These are phyloP conservation scores for Goniozus legneri DNA, from an alignment of 1,140 invertebrate genomes.

Conservation along the genomic window DNA sequence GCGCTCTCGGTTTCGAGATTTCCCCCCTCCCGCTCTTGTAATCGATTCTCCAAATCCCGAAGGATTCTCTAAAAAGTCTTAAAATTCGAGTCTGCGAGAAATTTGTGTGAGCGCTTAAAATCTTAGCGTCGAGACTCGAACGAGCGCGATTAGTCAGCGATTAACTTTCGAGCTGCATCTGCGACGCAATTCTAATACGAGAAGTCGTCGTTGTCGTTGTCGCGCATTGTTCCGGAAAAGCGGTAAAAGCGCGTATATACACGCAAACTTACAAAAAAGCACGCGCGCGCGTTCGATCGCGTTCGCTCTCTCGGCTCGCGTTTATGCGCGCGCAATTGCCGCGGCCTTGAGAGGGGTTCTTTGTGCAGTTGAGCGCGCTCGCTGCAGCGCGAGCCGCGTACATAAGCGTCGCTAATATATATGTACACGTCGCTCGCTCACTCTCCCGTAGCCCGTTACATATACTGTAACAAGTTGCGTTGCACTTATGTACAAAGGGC, in stretches of 20 bases:
- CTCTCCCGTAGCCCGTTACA: conserved; percentile 14
- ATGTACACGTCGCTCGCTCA: conserved; percentile 11
- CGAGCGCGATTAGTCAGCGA: no score
- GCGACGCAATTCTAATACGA: no score
- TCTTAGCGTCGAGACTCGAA: no score
- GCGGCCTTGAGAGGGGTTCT: conserved; percentile 52
- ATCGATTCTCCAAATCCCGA: no score
- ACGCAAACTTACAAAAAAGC: conserved; percentile 25
- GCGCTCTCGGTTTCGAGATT: no score
- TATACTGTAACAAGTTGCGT: conserved; percentile 35
- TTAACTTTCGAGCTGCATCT: not conserved
- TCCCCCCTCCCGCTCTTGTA: no score
- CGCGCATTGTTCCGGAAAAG: conserved; percentile 48
- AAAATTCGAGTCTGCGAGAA: no score
- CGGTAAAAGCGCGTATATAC: conserved; percentile 19
- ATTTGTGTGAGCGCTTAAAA: no score
- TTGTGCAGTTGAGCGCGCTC: conserved; percentile 47
- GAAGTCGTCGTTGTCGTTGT: no score
- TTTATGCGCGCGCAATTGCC: conserved; percentile 6
- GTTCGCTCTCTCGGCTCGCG: not conserved
- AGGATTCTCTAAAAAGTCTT: no score
- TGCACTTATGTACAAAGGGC: conserved; percentile 42
- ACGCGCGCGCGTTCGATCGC: conserved; percentile 4
- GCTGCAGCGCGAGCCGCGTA: conserved; percentile 27
- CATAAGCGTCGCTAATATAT: conserved; percentile 14